Evolutionary conservation across 2,797 vertebrate genomes (phyloP).

Genomic region (Chaenodraco wilsoni): DNA sequence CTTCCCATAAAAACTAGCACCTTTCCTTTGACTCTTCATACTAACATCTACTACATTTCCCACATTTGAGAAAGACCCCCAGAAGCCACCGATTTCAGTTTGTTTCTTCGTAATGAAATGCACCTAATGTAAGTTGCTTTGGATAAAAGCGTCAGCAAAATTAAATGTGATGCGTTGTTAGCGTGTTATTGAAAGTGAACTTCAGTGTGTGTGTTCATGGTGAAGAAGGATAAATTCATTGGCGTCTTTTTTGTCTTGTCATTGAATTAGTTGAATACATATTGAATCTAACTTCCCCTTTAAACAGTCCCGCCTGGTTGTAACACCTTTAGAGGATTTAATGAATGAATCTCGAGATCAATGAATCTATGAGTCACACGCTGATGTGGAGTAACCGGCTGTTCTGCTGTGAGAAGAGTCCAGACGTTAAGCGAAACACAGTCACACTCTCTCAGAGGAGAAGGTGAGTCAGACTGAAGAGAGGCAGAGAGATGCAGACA

Average conservation of each 20-base stretch:
- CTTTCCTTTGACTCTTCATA: background rate
- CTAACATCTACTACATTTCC: no score
- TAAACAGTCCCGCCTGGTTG: conserved; percentile 6
- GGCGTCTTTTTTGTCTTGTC: background rate
- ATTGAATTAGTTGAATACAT: background rate
- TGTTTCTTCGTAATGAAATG: no score
- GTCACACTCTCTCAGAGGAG: conserved; percentile 25
- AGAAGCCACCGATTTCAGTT: no score
- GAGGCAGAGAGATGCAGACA: conserved; percentile 31
- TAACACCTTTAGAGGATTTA: conserved; percentile 31
- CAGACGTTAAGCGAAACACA: conserved; percentile 36
- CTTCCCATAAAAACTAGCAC: background rate
- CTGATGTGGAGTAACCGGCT: conserved; percentile 23
- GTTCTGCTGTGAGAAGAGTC: conserved; percentile 31
- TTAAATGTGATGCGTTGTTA: no score
- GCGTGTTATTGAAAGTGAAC: no score
- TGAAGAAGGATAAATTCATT: no score
- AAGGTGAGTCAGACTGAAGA: conserved; percentile 46
- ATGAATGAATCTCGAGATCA: conserved; percentile 66
- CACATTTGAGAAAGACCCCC: no score
- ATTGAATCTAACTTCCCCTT: background rate
- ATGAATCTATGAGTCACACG: conserved; percentile 40
- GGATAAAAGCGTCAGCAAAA: no score
- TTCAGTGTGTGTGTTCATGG: no score
- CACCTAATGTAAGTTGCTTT: no score